Base-by-base conservation (phyloP, 2,888 invertebrate genomes). In the Ennomos fuscantarius region DNA sequence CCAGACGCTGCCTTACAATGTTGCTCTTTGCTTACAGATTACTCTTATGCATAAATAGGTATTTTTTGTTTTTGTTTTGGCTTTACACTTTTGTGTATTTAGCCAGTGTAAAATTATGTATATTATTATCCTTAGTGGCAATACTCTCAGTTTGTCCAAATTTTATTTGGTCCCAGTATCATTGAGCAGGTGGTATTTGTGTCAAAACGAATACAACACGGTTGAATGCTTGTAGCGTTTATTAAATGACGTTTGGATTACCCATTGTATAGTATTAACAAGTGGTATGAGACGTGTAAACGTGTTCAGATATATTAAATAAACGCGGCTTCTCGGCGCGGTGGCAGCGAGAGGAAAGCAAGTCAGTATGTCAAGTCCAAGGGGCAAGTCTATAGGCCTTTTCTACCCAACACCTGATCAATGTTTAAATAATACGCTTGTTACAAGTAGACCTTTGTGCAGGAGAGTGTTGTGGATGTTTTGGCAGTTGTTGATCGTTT, bases 321-420 rank as follows among this genome's bases (percentile, higher is more conserved):
- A 62, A 56, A 57, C 54, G 58, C 49, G 55, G 51, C 57, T 59
- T 58, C 59, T 58, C 49, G 60, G 52, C 45, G 15, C 43, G 45
- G 41, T 33, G 50, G 10, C 47, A 24, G 73, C 68, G 60, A 73
- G 71, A 84, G 87, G 91, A 93, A 93, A 92, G 91, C 89, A 86
- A 92, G 92, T 90, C 91, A 92, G 92, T 92, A 79, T 92, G 92
- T 91, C 92, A 89, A 59, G 74, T 63, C 59, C 62, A 63, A 67
- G 68, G 68, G 69, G 69, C 72, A 72, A 70, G 69, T 66, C 63
- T 65, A 69, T 64, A 63, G 49, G 54, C 67, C 69, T 72, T 61
- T 53, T 76, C 77, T 72, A 66, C 68, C 69, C 72, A 72, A 68
- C 78, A 78, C 74, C 73, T 80, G 78, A 82, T 79, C 75, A 72